Evolutionary conservation across 2,797 vertebrate genomes (phyloP).

Genomic region (Bradypodion pumilum): DNA sequence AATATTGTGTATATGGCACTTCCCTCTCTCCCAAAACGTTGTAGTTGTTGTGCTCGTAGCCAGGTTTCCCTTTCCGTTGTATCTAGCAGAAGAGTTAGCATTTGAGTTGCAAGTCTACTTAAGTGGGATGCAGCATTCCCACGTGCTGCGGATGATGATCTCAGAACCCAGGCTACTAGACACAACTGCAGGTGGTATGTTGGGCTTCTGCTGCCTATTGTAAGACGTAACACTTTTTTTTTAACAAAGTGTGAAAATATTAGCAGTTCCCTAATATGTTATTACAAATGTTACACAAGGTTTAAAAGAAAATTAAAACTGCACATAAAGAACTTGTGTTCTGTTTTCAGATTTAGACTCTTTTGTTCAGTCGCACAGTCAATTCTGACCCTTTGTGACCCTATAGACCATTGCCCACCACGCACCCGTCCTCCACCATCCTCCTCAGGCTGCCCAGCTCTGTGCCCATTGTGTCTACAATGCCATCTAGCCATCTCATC

Average conservation of each 20-base stretch:
- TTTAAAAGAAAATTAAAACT: slow-evolving; percentile 11
- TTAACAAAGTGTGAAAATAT: slow-evolving; percentile 11
- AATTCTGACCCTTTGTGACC: no score
- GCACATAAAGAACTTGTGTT: neutral
- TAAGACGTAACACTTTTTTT: slow-evolving; percentile 38
- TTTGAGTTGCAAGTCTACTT: slow-evolving; percentile 44
- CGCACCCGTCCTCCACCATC: no score
- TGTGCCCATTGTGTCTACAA: no score
- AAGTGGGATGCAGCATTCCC: slow-evolving; percentile 18
- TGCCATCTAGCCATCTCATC: no score
- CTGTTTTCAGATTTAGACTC: neutral
- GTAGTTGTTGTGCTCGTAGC: slow-evolving; percentile 41
- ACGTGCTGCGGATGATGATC: neutral
- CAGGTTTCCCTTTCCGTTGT: slow-evolving; percentile 52
- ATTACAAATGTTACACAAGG: slow-evolving; percentile 43
- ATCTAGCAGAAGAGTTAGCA: slow-evolving; percentile 8
- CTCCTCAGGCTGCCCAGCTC: no score
- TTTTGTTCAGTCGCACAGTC: no score
- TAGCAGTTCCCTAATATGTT: slow-evolving; percentile 19
- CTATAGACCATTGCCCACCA: no score
- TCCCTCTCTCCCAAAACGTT: slow-evolving; percentile 17
- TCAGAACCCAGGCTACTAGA: slow-evolving; percentile 38
- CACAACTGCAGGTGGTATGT: slow-evolving; percentile 29
- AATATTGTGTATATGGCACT: slow-evolving; percentile 32
- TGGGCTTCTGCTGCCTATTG: slow-evolving; percentile 34